Evolutionary conservation across 2,797 vertebrate genomes (phyloP).

Genomic region (Acropternis orthonyx): DNA sequence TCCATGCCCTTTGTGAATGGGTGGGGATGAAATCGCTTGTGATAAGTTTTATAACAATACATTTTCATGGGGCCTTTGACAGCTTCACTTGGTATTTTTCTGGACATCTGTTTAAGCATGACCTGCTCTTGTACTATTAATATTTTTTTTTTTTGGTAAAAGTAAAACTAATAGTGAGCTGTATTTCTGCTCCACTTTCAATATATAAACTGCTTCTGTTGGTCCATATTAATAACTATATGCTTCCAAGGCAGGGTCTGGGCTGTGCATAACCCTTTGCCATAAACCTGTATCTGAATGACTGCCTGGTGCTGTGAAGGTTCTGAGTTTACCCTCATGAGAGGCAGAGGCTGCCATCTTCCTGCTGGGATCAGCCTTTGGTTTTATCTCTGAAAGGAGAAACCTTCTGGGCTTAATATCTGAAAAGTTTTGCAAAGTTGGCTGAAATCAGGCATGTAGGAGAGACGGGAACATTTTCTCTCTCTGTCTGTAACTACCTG

Average conservation of each 20-base stretch:
- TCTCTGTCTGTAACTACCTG: neutral
- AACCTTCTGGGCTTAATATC: neutral
- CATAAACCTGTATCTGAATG: neutral
- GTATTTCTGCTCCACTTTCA: neutral
- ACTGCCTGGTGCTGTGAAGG: neutral
- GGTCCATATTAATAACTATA: neutral
- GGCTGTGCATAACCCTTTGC: neutral
- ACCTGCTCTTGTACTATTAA: neutral
- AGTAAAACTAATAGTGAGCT: neutral
- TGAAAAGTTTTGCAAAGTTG: neutral
- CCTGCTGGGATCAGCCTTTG: fast-evolving
- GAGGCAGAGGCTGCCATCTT: neutral
- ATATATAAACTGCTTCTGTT: neutral
- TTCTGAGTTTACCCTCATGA: neutral
- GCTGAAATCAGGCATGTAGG: neutral
- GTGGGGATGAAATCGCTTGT: neutral
- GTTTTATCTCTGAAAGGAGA: neutral
- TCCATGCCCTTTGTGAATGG: neutral
- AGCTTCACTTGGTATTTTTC: neutral
- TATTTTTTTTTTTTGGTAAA: neutral
- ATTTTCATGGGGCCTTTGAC: neutral
- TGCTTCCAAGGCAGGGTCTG: neutral
- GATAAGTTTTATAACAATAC: neutral
- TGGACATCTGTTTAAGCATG: neutral
- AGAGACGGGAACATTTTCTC: neutral